These are phyloP conservation scores for Halcyon chelicuti DNA, from an alignment of 2,797 vertebrate species.

Conservation along the genomic window DNA sequence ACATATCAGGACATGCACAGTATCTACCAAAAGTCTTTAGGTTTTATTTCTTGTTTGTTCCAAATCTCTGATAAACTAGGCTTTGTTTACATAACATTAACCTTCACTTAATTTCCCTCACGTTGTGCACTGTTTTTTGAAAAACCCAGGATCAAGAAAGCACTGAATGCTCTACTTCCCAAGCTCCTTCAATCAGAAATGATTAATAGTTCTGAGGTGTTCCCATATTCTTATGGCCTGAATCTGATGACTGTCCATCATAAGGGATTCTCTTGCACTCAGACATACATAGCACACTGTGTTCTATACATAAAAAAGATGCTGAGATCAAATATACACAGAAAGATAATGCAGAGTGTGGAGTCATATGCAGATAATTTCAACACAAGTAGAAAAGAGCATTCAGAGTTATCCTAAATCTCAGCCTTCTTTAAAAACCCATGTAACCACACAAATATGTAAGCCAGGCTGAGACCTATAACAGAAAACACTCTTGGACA, in stretches of 20 bases:
- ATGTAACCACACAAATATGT: fast-evolving
- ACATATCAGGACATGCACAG: background rate
- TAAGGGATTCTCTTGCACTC: background rate
- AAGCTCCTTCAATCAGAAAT: background rate
- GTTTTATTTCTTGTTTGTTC: background rate
- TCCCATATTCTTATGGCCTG: background rate
- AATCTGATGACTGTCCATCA: background rate
- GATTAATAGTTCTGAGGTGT: background rate
- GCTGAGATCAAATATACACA: background rate
- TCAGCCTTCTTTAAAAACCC: background rate
- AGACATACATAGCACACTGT: background rate
- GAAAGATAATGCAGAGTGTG: background rate
- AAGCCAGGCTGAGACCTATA: background rate
- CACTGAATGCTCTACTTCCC: background rate
- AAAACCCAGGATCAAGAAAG: background rate
- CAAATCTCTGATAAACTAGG: background rate
- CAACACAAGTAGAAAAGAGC: background rate
- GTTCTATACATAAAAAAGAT: background rate
- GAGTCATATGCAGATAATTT: background rate
- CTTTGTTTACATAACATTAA: background rate
- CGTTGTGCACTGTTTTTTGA: background rate
- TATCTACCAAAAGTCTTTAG: background rate
- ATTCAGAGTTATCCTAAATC: background rate
- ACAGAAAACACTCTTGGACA: background rate
- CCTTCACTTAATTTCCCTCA: background rate